These are phyloP conservation scores for Sebastes elongatus DNA, from an alignment of 2,797 vertebrate genomes.

Conservation along the genomic window DNA sequence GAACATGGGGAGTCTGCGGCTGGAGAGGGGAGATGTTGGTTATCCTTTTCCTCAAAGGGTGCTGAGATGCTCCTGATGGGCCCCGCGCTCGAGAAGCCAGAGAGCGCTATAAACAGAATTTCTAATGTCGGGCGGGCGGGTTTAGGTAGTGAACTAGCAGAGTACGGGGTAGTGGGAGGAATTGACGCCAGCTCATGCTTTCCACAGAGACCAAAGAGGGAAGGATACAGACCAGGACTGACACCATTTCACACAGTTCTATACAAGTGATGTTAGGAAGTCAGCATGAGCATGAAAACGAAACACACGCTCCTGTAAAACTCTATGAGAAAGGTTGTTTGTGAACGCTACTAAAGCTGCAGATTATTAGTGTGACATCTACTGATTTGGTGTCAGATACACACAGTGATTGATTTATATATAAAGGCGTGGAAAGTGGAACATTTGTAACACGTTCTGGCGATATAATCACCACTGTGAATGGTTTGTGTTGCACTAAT, in stretches of 20 bases:
- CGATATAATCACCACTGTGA: conserved; percentile 4
- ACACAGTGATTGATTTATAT: neutral
- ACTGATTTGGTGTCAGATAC: neutral
- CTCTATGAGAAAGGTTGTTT: neutral
- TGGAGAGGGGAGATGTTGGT: conserved; percentile 77
- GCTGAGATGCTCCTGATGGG: conserved; percentile 83
- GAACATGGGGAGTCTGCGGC: conserved; percentile 77
- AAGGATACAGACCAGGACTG: conserved; percentile 79
- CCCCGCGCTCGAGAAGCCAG: conserved; percentile 78
- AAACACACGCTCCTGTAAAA: conserved; percentile 32
- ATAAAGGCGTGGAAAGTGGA: conserved; percentile 17
- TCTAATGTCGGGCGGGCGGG: conserved; percentile 83
- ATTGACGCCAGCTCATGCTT: conserved; percentile 80
- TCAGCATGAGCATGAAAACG: conserved; percentile 34
- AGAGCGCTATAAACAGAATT: conserved; percentile 87
- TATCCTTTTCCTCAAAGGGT: conserved; percentile 84
- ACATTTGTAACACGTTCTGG: neutral
- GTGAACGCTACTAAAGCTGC: neutral
- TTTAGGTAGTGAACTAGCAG: conserved; percentile 77
- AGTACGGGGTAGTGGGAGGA: conserved; percentile 75
- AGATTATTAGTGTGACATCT: neutral
- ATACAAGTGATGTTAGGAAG: conserved; percentile 49
- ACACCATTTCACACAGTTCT: conserved; percentile 81
- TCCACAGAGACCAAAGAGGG: conserved; percentile 80
- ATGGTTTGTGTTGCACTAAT: conserved; percentile 44